Percentiles rank a stretch among this genome's conserved stretches.
phyloP scores from a whole-genome alignment of 1,140 invertebrate species.

The Hermetia illucens region DNA sequence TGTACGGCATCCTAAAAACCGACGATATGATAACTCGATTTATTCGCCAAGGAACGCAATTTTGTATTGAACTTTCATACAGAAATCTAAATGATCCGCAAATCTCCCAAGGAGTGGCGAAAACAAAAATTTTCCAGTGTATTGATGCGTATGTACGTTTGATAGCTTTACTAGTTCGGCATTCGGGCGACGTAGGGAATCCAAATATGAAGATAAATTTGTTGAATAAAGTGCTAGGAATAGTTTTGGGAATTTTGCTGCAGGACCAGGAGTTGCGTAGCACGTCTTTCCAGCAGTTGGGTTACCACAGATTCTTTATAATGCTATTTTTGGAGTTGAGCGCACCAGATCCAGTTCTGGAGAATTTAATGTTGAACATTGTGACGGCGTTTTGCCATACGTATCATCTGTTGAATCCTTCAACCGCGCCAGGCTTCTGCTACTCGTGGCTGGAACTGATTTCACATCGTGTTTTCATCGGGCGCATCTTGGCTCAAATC shows the following conservation, averaged over 20 bases:
- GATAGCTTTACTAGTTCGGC: constrained; percentile 91
- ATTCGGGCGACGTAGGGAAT: constrained; percentile 77
- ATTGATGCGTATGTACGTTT: constrained; percentile 91
- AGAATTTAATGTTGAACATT: constrained; percentile 34
- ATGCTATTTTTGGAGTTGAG: constrained; percentile 96
- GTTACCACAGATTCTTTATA: constrained; percentile 94
- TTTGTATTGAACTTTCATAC: constrained; percentile 93
- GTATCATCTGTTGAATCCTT: constrained; percentile 79
- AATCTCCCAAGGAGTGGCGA: constrained; percentile 42
- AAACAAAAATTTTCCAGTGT: constrained; percentile 89
- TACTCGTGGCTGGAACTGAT: constrained; percentile 97
- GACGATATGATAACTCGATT: constrained; percentile 96
- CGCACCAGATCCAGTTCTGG: constrained; percentile 76
- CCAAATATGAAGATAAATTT: constrained; percentile 92
- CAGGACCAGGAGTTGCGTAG: constrained; percentile 86
- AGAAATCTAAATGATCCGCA: constrained; percentile 44
- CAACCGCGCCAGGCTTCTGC: constrained; percentile 91
- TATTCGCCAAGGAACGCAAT: constrained; percentile 91
- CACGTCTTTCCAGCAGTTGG: constrained; percentile 88
- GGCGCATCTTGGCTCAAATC: constrained; percentile 79
- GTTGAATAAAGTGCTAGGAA: constrained; percentile 90
- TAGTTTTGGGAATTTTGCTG: constrained; percentile 85
- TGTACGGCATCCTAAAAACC: constrained; percentile 91
- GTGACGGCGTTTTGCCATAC: constrained; percentile 85
- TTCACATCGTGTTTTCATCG: constrained; percentile 91